Conservation (phyloP, 2,797 vertebrate genomes). For the Myotis vivesi region DNA sequence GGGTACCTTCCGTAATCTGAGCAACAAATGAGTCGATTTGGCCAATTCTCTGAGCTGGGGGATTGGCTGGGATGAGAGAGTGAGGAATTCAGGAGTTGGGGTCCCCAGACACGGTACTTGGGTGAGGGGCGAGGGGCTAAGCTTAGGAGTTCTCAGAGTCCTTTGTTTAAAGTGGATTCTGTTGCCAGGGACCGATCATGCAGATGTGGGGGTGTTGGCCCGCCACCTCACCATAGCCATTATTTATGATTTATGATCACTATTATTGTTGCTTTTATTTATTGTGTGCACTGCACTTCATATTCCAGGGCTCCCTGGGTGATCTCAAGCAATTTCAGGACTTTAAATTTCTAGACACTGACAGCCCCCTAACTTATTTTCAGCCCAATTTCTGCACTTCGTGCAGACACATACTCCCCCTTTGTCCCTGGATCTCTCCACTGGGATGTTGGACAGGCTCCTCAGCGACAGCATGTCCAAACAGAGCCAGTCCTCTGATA, state of each 20-base stretch:
- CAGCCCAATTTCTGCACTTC: not conserved
- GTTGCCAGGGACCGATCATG: not conserved
- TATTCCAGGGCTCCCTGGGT: not conserved
- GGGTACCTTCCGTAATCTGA: slow-evolving; percentile 4
- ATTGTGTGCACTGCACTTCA: not conserved
- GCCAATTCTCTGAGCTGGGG: not conserved
- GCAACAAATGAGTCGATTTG: slow-evolving; percentile 1
- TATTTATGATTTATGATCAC: not conserved
- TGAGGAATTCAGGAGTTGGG: not conserved
- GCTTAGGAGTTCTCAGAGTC: not conserved
- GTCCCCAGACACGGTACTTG: not conserved
- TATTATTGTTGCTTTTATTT: slow-evolving; percentile 6
- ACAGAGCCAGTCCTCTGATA: not conserved
- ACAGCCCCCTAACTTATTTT: not conserved
- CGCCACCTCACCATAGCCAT: not conserved
- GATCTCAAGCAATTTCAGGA: not conserved
- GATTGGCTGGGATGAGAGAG: not conserved
- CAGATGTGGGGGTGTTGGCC: not conserved
- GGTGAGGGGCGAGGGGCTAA: not conserved
- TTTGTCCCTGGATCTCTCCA: not conserved
- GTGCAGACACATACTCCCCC: not conserved
- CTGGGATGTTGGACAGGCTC: not conserved
- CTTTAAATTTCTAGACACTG: not conserved
- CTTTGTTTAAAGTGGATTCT: not conserved
- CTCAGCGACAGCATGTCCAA: fast-evolving